A percentile compares a stretch with the other conserved stretches of the same genome.
phyloP scores from a whole-genome alignment of 2,113 vertebrate species.

The Paradisaea rubra region DNA sequence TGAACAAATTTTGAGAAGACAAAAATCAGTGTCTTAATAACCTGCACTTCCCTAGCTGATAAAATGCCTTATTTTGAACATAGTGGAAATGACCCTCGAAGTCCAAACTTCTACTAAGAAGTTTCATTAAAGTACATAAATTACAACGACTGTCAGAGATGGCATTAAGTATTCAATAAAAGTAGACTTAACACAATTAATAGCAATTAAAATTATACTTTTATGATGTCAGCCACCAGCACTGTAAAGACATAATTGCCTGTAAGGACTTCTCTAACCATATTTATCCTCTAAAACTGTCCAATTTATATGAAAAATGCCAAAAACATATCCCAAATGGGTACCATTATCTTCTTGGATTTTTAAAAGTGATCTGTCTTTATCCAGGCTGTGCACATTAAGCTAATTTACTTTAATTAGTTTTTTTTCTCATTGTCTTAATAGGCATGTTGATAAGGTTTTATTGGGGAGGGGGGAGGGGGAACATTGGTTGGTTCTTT shows the following conservation, averaged over 20 bases:
- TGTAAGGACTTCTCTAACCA: slow-evolving; percentile 78
- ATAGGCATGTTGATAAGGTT: slow-evolving; percentile 73
- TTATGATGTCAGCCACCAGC: slow-evolving; percentile 82
- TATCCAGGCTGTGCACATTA: slow-evolving; percentile 77
- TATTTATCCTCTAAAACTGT: slow-evolving; percentile 84
- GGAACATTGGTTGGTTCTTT: neutral
- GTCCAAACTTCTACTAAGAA: slow-evolving; percentile 72
- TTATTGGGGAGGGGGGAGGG: slow-evolving; percentile 44
- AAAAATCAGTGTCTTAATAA: slow-evolving; percentile 20
- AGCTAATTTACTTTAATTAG: slow-evolving; percentile 85
- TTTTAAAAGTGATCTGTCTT: slow-evolving; percentile 80
- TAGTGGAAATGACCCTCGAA: slow-evolving; percentile 59
- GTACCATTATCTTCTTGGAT: slow-evolving; percentile 78
- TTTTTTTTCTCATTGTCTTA: slow-evolving; percentile 78
- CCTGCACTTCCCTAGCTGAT: slow-evolving; percentile 29
- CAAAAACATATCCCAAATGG: slow-evolving; percentile 83
- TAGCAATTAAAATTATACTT: slow-evolving; percentile 88
- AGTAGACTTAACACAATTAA: slow-evolving; percentile 86
- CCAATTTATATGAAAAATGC: slow-evolving; percentile 85
- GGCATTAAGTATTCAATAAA: slow-evolving; percentile 84
- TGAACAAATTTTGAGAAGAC: neutral
- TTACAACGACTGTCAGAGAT: slow-evolving; percentile 75
- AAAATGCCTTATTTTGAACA: slow-evolving; percentile 60
- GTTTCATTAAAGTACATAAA: slow-evolving; percentile 85
- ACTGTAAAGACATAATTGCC: slow-evolving; percentile 84